Percentiles rank a stretch among this genome's conserved stretches.
These are phyloP conservation scores for Sebastolobus alascanus DNA, from an alignment of 2,797 vertebrate species.

Conservation along the genomic window DNA sequence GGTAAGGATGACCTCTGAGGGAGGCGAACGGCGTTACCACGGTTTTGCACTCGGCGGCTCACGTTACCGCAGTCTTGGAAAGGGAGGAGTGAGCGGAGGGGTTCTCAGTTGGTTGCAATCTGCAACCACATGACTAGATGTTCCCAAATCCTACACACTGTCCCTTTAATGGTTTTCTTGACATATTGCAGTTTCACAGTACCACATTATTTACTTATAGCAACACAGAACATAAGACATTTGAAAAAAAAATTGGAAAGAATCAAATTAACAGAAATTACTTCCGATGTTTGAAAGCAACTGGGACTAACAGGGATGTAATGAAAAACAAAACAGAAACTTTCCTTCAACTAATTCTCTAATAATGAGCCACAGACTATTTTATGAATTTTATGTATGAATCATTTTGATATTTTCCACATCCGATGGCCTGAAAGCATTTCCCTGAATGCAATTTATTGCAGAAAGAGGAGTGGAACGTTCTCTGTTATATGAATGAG, in stretches of 20 bases:
- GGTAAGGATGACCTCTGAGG: too few relatives aligned
- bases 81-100: too few relatives aligned
- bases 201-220: not conserved
- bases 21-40: too few relatives aligned
- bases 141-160: too few relatives aligned
- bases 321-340: constrained; percentile 1
- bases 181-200: not conserved
- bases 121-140: too few relatives aligned
- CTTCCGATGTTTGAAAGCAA: constrained; percentile 14
- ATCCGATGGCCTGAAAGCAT: constrained; percentile 37
- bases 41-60: too few relatives aligned
- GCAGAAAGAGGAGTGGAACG: not conserved
- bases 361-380: constrained; percentile 25
- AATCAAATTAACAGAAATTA: not conserved
- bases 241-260: not conserved
- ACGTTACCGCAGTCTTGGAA: too few relatives aligned
- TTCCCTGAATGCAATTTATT: constrained; percentile 30
- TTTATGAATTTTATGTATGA: constrained; percentile 28
- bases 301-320: not conserved
- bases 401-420: constrained; percentile 31
- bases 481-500: constrained; percentile 40
- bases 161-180: not conserved
- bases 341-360: constrained; percentile 9
- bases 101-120: too few relatives aligned
- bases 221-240: not conserved